These are phyloP conservation scores for Haemorhous mexicanus DNA, from an alignment of 2,113 vertebrate species.

Conservation along the genomic window DNA sequence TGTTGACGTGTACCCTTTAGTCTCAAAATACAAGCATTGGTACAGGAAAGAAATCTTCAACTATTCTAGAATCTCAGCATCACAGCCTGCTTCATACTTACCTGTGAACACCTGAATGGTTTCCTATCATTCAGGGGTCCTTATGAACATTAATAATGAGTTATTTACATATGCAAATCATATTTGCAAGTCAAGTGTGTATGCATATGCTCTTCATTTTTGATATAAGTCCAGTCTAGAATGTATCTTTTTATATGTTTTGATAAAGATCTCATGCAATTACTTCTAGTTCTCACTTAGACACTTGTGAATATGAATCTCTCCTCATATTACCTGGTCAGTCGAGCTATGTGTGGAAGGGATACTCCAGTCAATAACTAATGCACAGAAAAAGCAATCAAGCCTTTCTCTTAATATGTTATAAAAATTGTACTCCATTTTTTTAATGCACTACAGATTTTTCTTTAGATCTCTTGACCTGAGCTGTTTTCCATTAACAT, in stretches of 20 bases:
- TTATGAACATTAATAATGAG: background rate
- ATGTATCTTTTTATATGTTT: background rate
- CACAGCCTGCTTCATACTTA: background rate
- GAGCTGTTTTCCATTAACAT: conserved; percentile 18
- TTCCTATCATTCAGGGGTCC: background rate
- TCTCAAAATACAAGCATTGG: background rate
- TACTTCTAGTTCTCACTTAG: background rate
- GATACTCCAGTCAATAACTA: background rate
- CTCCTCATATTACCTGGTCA: background rate
- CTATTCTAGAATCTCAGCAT: background rate
- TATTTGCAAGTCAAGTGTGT: background rate
- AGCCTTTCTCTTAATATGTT: background rate
- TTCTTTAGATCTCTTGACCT: conserved; percentile 28
- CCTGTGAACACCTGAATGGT: background rate
- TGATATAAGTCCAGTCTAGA: background rate
- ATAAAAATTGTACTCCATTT: background rate
- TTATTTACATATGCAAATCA: background rate
- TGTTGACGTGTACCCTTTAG: background rate
- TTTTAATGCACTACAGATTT: background rate
- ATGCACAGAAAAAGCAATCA: background rate
- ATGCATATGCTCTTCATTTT: background rate
- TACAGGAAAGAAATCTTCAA: background rate
- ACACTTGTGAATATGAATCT: background rate
- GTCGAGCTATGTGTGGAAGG: background rate
- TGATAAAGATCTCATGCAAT: background rate